Percentiles rank a stretch among this genome's conserved stretches.
Evolutionary conservation across 2,888 invertebrate species (phyloP).

Genomic region (Steinernema hermaphroditum): DNA sequence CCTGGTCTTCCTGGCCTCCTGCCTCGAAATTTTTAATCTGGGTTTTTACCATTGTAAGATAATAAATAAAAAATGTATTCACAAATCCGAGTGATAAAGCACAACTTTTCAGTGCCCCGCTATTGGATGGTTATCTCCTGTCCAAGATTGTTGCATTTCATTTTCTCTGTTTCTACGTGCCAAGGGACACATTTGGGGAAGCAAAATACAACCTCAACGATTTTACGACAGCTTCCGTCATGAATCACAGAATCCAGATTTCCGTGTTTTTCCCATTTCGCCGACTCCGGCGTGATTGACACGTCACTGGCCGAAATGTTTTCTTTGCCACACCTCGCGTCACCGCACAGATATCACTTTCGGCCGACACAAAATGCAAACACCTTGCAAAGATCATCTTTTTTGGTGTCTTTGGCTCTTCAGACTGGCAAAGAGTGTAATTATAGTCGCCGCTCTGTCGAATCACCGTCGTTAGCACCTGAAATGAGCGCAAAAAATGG

Average conservation of each 20-base stretch:
- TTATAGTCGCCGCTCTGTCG: background rate
- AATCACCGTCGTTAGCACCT: conserved; percentile 23
- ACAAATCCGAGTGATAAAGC: too few relatives aligned
- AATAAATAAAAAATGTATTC: too few relatives aligned
- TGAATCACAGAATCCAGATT: background rate
- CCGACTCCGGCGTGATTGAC: background rate
- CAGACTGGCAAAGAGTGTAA: background rate
- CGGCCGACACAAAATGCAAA: background rate
- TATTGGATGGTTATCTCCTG: too few relatives aligned
- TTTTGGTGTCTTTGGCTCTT: conserved; percentile 1
- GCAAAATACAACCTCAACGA: too few relatives aligned
- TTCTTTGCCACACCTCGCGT: background rate
- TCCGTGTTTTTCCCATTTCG: conserved; percentile 6
- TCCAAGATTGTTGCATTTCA: too few relatives aligned
- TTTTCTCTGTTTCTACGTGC: too few relatives aligned
- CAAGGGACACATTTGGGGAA: too few relatives aligned
- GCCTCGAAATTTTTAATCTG: too few relatives aligned
- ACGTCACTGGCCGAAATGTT: background rate
- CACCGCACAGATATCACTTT: background rate
- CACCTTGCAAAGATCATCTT: background rate
- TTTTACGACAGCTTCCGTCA: too few relatives aligned
- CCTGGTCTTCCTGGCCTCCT: too few relatives aligned
- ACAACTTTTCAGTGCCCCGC: too few relatives aligned
- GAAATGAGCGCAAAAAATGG: background rate
- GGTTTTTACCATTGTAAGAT: too few relatives aligned